These are phyloP conservation scores for Ernsta delagoae DNA, from an alignment of 2,888 invertebrate genomes.

Conservation along the genomic window DNA sequence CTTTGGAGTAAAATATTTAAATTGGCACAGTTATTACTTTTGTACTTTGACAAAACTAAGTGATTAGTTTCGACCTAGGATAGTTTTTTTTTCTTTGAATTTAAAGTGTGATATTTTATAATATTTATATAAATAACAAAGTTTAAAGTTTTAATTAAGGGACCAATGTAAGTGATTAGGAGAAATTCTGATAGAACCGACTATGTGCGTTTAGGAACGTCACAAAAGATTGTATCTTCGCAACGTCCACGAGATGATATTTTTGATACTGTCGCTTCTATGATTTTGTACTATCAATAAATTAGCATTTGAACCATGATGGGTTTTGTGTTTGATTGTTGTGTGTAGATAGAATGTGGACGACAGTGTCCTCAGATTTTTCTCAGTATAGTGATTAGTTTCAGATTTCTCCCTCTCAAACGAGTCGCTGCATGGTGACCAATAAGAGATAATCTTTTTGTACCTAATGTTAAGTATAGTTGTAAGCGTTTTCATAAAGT, in stretches of 20 bases:
- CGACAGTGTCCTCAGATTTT: slow-evolving; percentile 52
- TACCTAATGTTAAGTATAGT: slow-evolving; percentile 81
- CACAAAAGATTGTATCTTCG: slow-evolving; percentile 73
- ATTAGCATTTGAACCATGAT: slow-evolving; percentile 65
- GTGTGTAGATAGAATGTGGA: slow-evolving; percentile 60
- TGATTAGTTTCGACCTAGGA: slow-evolving; percentile 79
- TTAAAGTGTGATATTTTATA: slow-evolving; percentile 85
- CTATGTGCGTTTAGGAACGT: slow-evolving; percentile 66
- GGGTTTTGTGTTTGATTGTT: slow-evolving; percentile 75
- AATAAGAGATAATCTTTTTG: slow-evolving; percentile 79
- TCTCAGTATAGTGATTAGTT: slow-evolving; percentile 53
- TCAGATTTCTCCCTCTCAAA: slow-evolving; percentile 74
- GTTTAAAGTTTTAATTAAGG: slow-evolving; percentile 83
- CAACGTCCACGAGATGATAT: slow-evolving; percentile 60
- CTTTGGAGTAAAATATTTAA: slow-evolving; percentile 80
- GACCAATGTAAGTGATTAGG: slow-evolving; percentile 83
- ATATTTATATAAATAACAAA: slow-evolving; percentile 84
- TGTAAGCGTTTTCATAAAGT: slow-evolving; percentile 80
- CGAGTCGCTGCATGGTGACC: slow-evolving; percentile 77
- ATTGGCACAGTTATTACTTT: slow-evolving; percentile 82
- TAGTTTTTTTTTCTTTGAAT: slow-evolving; percentile 82
- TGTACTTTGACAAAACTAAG: slow-evolving; percentile 82
- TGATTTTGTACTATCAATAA: slow-evolving; percentile 74
- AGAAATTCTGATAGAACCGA: slow-evolving; percentile 79
- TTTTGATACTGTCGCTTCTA: slow-evolving; percentile 67